These are phyloP conservation scores for Carterocephalus palaemon DNA, from an alignment of 2,888 invertebrate genomes.

Conservation along the genomic window DNA sequence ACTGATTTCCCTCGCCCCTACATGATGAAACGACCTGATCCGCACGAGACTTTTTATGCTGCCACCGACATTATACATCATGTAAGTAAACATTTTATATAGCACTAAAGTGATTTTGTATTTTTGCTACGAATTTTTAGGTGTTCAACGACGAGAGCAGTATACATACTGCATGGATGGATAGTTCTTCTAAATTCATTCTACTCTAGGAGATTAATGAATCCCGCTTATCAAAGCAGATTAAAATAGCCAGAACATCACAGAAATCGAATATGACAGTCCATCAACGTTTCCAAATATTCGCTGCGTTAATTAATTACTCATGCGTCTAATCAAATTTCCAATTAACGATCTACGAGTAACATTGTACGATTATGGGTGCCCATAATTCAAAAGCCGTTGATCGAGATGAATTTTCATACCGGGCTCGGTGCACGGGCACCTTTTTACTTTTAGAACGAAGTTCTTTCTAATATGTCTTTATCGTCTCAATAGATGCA, in stretches of 20 bases:
- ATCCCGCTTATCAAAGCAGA: constrained; percentile 13
- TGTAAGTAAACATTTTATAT: no score
- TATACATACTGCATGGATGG: no score
- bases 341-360: constrained; percentile 34
- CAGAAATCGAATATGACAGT: constrained; percentile 8
- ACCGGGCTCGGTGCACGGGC: no score
- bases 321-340: constrained; percentile 35
- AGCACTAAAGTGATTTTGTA: no score
- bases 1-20: constrained; percentile 69
- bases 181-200: no score
- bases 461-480: no score
- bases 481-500: no score
- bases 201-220: constrained; percentile 8
- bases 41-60: constrained; percentile 83
- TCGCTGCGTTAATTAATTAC: constrained; percentile 23
- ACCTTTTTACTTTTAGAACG: no score
- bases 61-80: constrained; percentile 87
- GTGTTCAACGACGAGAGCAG: no score
- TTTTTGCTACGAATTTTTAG: no score
- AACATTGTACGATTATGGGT: constrained; percentile 20
- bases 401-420: constrained; percentile 7
- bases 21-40: constrained; percentile 72
- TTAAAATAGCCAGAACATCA: not conserved
- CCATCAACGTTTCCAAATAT: constrained; percentile 8
- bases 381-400: constrained; percentile 18